Conservation (phyloP, 2,888 invertebrate genomes). For the Drosophila tanythrix region DNA sequence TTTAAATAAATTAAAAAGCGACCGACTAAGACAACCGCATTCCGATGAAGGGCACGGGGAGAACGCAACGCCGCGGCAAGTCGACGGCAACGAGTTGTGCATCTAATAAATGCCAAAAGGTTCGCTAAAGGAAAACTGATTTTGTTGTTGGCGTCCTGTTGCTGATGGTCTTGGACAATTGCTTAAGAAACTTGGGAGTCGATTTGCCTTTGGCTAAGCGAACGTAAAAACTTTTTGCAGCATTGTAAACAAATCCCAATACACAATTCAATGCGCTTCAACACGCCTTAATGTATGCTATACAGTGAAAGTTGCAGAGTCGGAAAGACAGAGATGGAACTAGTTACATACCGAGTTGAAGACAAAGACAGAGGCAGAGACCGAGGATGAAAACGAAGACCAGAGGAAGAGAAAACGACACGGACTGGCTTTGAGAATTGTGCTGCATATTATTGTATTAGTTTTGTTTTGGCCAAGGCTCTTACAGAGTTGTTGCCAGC, state of each 20-base stretch:
- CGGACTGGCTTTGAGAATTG: slow-evolving; percentile 51
- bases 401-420: slow-evolving; percentile 7
- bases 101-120: slow-evolving; percentile 74
- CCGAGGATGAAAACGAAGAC: background rate
- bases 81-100: slow-evolving; percentile 58
- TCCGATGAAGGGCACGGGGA: slow-evolving; percentile 22
- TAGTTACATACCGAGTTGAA: slow-evolving; percentile 2
- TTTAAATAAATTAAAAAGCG: slow-evolving; percentile 59
- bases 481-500: slow-evolving; percentile 46
- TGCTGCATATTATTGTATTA: slow-evolving; percentile 76
- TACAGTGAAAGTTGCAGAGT: slow-evolving; percentile 60
- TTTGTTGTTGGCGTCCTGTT: slow-evolving; percentile 22
- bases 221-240: slow-evolving; percentile 76
- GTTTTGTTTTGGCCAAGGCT: slow-evolving; percentile 53
- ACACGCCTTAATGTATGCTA: slow-evolving; percentile 78
- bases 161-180: slow-evolving; percentile 59
- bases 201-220: slow-evolving; percentile 75
- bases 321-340: slow-evolving; percentile 14
- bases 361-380: slow-evolving; percentile 4
- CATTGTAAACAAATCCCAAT: slow-evolving; percentile 80
- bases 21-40: slow-evolving; percentile 47
- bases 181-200: slow-evolving; percentile 71
- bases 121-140: slow-evolving; percentile 29
- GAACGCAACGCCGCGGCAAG: slow-evolving; percentile 11
- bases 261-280: slow-evolving; percentile 79